A percentile compares a stretch with the other conserved stretches of the same genome.
phyloP scores from a whole-genome alignment of 2,113 vertebrate species.

The Pavo muticus region DNA sequence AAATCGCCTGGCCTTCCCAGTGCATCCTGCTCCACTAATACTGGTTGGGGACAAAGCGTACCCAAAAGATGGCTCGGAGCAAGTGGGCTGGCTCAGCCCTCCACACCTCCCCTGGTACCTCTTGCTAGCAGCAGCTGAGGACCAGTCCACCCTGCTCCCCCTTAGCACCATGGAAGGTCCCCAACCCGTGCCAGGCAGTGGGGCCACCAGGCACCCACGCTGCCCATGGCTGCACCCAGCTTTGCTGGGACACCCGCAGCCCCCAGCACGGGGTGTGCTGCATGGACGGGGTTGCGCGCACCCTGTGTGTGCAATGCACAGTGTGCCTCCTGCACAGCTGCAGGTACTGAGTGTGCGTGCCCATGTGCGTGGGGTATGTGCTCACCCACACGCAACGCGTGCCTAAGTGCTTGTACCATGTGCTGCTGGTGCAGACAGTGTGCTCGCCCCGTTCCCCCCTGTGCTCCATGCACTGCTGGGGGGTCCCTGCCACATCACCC shows the following conservation, averaged over 20 bases:
- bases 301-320: neutral
- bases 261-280: neutral
- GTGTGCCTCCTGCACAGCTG: neutral
- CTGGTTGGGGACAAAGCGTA: neutral
- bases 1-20: neutral
- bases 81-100: slow-evolving; percentile 1
- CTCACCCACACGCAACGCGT: neutral
- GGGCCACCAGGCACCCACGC: accelerated
- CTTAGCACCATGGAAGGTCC: slow-evolving; percentile 35
- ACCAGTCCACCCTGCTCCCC: neutral
- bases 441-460: neutral
- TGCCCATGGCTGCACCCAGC: neutral
- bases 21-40: slow-evolving; percentile 54
- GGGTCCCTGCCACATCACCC: neutral
- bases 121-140: slow-evolving; percentile 17
- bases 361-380: neutral
- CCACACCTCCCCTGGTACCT: slow-evolving; percentile 1
- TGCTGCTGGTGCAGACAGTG: neutral
- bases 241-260: neutral
- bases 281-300: neutral
- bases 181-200: neutral
- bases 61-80: slow-evolving; percentile 20
- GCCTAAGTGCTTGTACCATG: slow-evolving; percentile 56
- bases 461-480: accelerated
- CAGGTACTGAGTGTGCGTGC: neutral